Evolutionary conservation across 1,140 invertebrate genomes (phyloP).

Genomic region (Pollicipes pollicipes): DNA sequence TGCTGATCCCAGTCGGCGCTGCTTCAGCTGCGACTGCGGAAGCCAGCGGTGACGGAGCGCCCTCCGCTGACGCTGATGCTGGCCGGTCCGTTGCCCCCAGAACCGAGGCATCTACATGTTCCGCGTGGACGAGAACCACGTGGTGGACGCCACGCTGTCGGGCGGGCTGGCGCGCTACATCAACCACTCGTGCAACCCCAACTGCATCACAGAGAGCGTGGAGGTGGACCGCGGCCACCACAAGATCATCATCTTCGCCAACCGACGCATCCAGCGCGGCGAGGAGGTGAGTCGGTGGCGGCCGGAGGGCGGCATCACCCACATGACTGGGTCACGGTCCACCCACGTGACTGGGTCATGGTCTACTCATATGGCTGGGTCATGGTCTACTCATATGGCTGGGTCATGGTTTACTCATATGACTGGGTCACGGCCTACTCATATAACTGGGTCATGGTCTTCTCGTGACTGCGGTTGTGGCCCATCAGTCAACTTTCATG

Average conservation of each 20-base stretch:
- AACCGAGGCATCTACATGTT: slow-evolving; percentile 99
- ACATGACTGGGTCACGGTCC: too few relatives aligned
- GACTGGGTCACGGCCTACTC: too few relatives aligned
- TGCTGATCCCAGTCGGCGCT: too few relatives aligned
- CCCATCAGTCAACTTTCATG: too few relatives aligned
- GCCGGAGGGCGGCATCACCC: not conserved
- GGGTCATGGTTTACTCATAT: too few relatives aligned
- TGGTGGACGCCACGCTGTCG: slow-evolving; percentile 89
- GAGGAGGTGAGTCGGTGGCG: slow-evolving; percentile 62
- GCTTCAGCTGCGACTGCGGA: too few relatives aligned
- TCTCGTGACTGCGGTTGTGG: too few relatives aligned
- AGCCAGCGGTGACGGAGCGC: too few relatives aligned
- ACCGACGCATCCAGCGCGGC: slow-evolving; percentile 78
- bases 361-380: too few relatives aligned
- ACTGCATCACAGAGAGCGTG: slow-evolving; percentile 95
- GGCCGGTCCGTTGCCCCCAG: slow-evolving; percentile 28
- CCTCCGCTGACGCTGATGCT: not conserved
- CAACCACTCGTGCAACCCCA: slow-evolving; percentile 98
- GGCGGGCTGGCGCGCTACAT: slow-evolving; percentile 97
- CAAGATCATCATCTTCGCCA: slow-evolving; percentile 93
- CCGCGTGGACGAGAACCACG: slow-evolving; percentile 86
- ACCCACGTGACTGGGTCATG: too few relatives aligned
- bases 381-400: too few relatives aligned
- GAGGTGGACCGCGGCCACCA: slow-evolving; percentile 89
- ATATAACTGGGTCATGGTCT: too few relatives aligned